These are phyloP conservation scores for Herpetotheres cachinnans DNA, from an alignment of 2,113 vertebrate genomes.

Conservation along the genomic window DNA sequence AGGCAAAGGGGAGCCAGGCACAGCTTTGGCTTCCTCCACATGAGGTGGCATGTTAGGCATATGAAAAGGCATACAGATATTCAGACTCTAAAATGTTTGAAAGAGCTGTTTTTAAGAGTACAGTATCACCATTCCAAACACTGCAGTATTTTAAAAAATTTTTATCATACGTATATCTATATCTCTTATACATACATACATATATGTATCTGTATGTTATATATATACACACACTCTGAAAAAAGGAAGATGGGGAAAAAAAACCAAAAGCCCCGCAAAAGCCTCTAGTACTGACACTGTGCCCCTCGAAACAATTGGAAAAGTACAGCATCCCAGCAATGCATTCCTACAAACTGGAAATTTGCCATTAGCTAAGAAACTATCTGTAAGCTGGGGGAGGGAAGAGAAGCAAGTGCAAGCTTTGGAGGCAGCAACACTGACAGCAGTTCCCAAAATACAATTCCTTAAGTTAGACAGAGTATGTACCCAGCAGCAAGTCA, in stretches of 20 bases:
- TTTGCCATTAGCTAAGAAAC: background rate
- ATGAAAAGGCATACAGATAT: background rate
- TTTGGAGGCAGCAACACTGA: background rate
- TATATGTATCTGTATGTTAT: accelerated
- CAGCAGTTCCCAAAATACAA: conserved; percentile 6
- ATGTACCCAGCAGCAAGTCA: background rate
- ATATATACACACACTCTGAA: background rate
- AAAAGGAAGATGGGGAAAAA: background rate
- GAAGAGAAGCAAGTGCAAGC: background rate
- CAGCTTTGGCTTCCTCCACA: background rate
- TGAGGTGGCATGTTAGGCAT: background rate
- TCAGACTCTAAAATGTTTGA: background rate
- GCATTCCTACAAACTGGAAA: background rate
- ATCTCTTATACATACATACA: background rate
- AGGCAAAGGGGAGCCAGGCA: background rate
- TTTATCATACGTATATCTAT: background rate
- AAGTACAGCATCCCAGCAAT: conserved; percentile 18
- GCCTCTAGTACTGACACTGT: background rate
- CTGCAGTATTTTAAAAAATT: background rate
- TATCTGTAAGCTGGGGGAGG: background rate
- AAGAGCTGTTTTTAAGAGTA: background rate
- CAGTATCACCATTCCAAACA: background rate
- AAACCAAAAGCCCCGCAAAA: background rate
- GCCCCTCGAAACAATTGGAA: background rate
- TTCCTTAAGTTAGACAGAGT: background rate